These are phyloP conservation scores for Bombus confusus DNA, from an alignment of 1,140 invertebrate species.

Conservation along the genomic window DNA sequence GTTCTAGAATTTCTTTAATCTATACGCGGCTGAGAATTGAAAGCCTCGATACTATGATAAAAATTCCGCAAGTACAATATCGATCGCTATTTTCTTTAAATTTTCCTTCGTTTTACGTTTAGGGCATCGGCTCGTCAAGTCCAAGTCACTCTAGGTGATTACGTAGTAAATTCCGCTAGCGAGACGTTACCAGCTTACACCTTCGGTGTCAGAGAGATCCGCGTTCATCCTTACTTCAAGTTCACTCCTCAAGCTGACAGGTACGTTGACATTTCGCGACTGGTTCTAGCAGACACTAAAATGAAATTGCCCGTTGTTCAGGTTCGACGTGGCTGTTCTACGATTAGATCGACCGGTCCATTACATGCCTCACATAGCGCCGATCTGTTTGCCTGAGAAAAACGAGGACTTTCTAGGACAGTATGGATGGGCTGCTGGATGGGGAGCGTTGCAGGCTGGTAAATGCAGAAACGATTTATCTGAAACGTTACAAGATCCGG, in stretches of 20 bases:
- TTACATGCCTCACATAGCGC: conserved; percentile 95
- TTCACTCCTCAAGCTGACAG: conserved; percentile 94
- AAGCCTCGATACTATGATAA: background rate
- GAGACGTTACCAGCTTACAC: conserved; percentile 95
- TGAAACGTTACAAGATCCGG: background rate
- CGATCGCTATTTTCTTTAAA: too few species aligned
- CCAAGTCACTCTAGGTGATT: conserved; percentile 95
- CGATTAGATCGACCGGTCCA: conserved; percentile 93
- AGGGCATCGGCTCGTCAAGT: conserved; percentile 94
- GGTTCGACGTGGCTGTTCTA: conserved; percentile 96
- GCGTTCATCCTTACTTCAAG: conserved; percentile 97
- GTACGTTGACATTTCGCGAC: conserved; percentile 57
- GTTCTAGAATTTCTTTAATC: background rate
- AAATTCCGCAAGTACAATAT: background rate
- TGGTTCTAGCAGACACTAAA: background rate
- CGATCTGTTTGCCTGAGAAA: conserved; percentile 95
- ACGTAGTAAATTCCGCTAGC: conserved; percentile 95
- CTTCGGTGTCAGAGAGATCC: conserved; percentile 93
- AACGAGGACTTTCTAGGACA: conserved; percentile 94
- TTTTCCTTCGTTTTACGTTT: background rate
- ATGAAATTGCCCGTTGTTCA: conserved; percentile 36
- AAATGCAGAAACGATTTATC: conserved; percentile 36
- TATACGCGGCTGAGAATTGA: too few species aligned
- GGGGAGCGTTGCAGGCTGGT: conserved; percentile 94
- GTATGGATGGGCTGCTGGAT: conserved; percentile 95